phyloP scores from a whole-genome alignment of 2,797 vertebrate genomes.

The Ciconia nigra region DNA sequence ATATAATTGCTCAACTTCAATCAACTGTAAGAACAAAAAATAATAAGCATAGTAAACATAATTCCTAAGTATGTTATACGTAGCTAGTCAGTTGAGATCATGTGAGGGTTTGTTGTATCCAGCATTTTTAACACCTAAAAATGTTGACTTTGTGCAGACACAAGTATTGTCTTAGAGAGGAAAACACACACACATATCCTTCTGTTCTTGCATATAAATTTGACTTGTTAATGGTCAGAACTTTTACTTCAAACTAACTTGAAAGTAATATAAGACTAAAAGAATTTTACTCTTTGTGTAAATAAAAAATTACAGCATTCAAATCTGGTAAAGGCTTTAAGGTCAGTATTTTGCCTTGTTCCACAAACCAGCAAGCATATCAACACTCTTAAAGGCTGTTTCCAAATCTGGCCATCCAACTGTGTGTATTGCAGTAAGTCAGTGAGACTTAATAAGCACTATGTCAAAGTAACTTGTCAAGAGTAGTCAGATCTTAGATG shows the following conservation, averaged over 20 bases:
- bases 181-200: background rate
- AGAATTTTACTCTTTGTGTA: background rate
- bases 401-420: background rate
- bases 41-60: background rate
- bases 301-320: background rate
- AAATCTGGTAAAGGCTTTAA: background rate
- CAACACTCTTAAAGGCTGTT: background rate
- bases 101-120: background rate
- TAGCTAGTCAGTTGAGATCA: background rate
- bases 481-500: background rate
- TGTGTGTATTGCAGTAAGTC: background rate
- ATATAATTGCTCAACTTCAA: background rate
- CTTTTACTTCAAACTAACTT: background rate
- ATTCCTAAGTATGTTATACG: background rate
- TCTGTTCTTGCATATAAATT: background rate
- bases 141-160: background rate
- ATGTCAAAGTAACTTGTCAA: background rate
- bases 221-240: background rate
- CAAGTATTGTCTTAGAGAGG: background rate
- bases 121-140: background rate
- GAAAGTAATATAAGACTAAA: background rate
- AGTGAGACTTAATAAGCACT: background rate
- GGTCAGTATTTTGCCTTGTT: background rate
- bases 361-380: background rate
- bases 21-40: background rate